Conservation (phyloP, 1,140 invertebrate species). For the Caenorhabditis elegans region DNA sequence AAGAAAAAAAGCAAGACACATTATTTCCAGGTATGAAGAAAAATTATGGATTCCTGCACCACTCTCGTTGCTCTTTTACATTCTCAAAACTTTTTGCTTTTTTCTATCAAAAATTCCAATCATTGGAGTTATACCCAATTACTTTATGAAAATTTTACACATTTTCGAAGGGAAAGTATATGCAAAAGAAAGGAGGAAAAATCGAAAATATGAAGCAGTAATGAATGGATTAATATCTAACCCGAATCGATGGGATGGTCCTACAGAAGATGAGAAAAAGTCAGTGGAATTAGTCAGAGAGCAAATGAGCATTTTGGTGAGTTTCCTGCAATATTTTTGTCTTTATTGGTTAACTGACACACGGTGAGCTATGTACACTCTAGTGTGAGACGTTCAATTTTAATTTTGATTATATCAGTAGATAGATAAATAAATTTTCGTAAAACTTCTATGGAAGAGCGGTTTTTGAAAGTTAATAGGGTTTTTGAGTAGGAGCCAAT, state of each 20-base stretch:
- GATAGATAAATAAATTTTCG: no score
- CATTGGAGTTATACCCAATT: not conserved
- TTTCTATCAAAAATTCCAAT: conserved; percentile 1
- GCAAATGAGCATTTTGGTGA: not conserved
- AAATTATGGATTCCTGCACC: conserved; percentile 23
- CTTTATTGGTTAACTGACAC: no score
- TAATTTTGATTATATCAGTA: no score
- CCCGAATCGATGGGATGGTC: not conserved
- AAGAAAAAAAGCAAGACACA: no score
- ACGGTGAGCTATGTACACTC: no score
- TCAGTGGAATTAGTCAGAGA: not conserved
- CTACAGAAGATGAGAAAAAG: not conserved
- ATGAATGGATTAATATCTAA: not conserved
- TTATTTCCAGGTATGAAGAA: conserved; percentile 26
- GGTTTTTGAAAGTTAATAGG: no score
- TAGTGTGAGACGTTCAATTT: no score
- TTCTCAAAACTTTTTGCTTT: not conserved
- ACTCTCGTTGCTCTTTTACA: conserved; percentile 25
- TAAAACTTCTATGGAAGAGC: no score
- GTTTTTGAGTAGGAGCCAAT: no score
- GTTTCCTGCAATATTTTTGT: not conserved
- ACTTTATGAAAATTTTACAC: not conserved
- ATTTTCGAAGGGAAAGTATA: not conserved
- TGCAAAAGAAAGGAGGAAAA: not conserved
- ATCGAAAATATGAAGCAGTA: not conserved